Percentiles rank a stretch among this genome's conserved stretches.
These are phyloP conservation scores for Hesperophylax magnus DNA, from an alignment of 1,140 invertebrate species.

Conservation along the genomic window DNA sequence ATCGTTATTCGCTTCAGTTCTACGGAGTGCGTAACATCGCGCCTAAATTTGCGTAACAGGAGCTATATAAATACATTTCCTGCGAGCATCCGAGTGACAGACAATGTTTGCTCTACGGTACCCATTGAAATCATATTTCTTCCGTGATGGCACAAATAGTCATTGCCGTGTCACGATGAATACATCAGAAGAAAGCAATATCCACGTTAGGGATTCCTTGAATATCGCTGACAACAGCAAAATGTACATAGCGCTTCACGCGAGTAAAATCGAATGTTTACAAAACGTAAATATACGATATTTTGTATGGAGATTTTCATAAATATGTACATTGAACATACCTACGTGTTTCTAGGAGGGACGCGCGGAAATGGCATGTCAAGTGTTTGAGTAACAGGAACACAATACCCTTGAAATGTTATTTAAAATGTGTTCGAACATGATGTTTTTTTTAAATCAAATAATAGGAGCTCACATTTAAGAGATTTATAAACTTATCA, in stretches of 20 bases:
- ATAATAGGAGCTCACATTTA: too few relatives aligned
- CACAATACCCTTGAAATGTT: too few relatives aligned
- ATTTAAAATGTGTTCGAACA: too few relatives aligned
- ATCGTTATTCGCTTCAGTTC: too few relatives aligned
- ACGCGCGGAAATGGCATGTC: neutral
- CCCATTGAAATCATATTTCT: too few relatives aligned
- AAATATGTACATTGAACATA: neutral
- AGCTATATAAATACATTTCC: too few relatives aligned
- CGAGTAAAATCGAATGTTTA: neutral
- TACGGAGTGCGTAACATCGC: too few relatives aligned
- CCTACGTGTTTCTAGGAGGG: neutral
- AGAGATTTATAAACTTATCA: too few relatives aligned
- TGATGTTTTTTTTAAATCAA: too few relatives aligned
- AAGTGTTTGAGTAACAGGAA: neutral
- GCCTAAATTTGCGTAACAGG: too few relatives aligned
- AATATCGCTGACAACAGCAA: neutral
- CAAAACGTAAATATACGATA: constrained; percentile 5
- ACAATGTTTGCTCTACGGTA: too few relatives aligned
- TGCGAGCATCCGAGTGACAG: too few relatives aligned
- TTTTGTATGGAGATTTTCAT: constrained; percentile 10
- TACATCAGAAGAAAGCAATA: neutral
- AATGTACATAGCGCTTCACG: neutral
- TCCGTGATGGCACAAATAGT: neutral
- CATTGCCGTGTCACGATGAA: neutral
- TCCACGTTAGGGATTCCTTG: constrained; percentile 1